Evolutionary conservation across 2,797 vertebrate species (phyloP).

Genomic region (Periophthalmus magnuspinnatus): DNA sequence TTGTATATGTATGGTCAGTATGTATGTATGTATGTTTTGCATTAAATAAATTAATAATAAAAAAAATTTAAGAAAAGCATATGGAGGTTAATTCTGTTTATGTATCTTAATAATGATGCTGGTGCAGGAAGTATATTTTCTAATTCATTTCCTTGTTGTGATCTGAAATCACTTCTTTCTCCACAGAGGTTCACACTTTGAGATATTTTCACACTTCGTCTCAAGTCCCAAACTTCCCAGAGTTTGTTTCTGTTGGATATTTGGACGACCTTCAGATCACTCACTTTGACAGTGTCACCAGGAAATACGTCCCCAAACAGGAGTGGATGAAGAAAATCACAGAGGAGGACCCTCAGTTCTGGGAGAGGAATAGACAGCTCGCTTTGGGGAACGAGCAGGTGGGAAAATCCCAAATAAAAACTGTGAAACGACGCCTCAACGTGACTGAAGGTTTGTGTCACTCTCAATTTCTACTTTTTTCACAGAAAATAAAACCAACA

Average conservation of each 20-base stretch:
- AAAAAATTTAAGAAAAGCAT: no score
- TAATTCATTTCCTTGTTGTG: no score
- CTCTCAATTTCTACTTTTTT: no score
- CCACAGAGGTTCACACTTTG: constrained; percentile 19
- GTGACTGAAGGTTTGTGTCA: constrained; percentile 27
- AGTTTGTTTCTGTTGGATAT: accelerated
- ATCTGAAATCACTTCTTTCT: neutral
- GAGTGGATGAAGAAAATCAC: constrained; percentile 22
- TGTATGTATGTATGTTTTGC: no score
- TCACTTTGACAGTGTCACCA: constrained; percentile 20
- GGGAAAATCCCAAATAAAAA: neutral
- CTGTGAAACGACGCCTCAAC: constrained; percentile 20
- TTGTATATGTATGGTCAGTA: no score
- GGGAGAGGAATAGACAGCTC: neutral
- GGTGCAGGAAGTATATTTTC: no score
- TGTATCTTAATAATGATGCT: no score
- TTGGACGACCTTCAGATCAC: accelerated
- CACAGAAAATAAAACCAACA: no score
- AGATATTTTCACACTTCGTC: neutral
- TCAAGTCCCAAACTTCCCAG: constrained; percentile 23
- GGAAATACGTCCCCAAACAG: constrained; percentile 1
- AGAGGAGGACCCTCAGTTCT: neutral
- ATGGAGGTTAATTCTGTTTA: no score
- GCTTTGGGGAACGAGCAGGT: neutral
- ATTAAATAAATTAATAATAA: no score